Base-by-base conservation (phyloP, 2,888 invertebrate genomes). In the Dryomyza anilis region DNA sequence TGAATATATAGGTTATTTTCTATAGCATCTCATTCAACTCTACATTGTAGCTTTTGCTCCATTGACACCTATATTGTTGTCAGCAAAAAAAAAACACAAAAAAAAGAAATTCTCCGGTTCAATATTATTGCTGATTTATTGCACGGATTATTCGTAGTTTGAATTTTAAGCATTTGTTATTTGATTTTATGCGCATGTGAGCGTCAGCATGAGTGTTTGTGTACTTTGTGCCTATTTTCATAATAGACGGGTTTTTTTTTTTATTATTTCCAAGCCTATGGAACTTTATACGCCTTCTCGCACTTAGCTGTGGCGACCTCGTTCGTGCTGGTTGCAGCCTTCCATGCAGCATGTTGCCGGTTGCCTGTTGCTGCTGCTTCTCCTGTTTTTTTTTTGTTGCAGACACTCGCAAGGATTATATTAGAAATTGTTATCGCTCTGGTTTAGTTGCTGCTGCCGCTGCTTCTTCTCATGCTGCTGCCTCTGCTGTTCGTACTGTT, bases 121-220 rank as follows among this genome's bases (percentile, higher is more conserved):
- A 71, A 74, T 74, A 73, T 72, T 71, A 70, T 71, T 67, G 69
- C 73, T 74, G 73, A 73, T 74, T 73, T 74, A 73, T 73, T 72
- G 69, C 67, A 64, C 64, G 71, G 71, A 74, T 74, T 74, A 71
- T 72, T 71, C 71, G 69, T 70, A 70, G 71, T 67, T 67, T 69
- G 69, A 70, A 71, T 60, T 60, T 70, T 60, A 67, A 68, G 64
- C 63, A 65, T 68, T 65, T 64, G 66, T 65, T 66, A 64, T 69
- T 68, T 65, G 65, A 67, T 67, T 68, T 67, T 67, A 70, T 69
- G 63, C 21, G n/a, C 30, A 30, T 62, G 50, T 39, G 25, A n/a
- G n/a, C 23, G 21, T 14, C 8, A 27, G 33, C n/a, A n/a, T 57
- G 39, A 63, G 52, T 16, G 29, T 50, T 25, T 65, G 29, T 33